Evolutionary conservation across 2,888 invertebrate species (phyloP), one percentile per base, ranked within the genome.

Genomic region (Pterobdella sp.): DNA sequence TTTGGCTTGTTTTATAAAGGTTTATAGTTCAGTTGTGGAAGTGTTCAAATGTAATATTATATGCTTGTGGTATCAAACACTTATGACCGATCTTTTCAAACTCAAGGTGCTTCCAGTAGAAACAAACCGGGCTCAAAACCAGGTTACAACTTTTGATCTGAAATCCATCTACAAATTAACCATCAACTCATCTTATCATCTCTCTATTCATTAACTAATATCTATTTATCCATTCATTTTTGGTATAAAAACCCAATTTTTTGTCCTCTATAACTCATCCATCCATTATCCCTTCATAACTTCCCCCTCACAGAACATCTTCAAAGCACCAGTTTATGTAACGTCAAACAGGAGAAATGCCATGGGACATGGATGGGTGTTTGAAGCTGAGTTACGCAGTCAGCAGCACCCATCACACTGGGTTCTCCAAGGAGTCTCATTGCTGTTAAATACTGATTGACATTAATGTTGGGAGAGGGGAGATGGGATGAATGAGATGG

Each of bases 301-400:
- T 49, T 52, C 31, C 52, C 32, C 65, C 56, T 78, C 80, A 26
- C 87, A 94, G 90, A 92, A 94, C 81, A 93, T 93, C 0, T 87
- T 92, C 72, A 87, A 88, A 56, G 90, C 93, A 0, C 94, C 94
- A 0, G 94, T 94, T 18, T 94, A 94, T 81, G 92, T 90, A 14
- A 94, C 94, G 0, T 92, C 93, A 0, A 85, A 87, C 79, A 87
- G 94, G 36, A 87, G 93, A 75, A 91, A 94, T 84, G 92, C 93
- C 0, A 93, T 93, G 92, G 93, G 93, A 1, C 90, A 90, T 52
- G 94, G 94, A 1, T 86, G 94, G 18, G 92, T 94, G 42, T 94
- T 94, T 83, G 92, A 93, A 83, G 91, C 93, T 0, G 90, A 94
- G 83, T 86, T 94, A 72, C 88, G 88, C 78, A 93, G 93, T 0